A percentile compares a stretch with the other conserved stretches of the same genome.
Conservation (phyloP, 2,888 invertebrate genomes). For the Tuta absoluta region DNA sequence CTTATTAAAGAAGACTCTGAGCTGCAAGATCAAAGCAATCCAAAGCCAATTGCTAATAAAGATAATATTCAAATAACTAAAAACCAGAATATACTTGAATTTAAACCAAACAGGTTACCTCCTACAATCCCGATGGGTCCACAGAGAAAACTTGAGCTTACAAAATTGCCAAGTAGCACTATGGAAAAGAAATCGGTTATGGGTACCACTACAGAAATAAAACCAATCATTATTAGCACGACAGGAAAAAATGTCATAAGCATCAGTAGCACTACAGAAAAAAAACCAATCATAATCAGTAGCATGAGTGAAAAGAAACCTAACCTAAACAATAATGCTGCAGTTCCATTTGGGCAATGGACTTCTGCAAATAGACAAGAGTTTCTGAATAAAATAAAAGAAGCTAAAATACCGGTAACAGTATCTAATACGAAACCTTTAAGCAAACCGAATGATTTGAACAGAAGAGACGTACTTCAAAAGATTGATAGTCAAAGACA, state of each 20-base stretch:
- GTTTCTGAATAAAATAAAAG: constrained; percentile 71
- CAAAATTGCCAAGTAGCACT: constrained; percentile 34
- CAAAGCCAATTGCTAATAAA: not conserved
- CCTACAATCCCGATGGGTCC: constrained; percentile 17
- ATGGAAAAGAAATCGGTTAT: constrained; percentile 46
- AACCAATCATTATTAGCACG: constrained; percentile 39
- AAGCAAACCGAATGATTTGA: constrained; percentile 73
- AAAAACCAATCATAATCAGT: constrained; percentile 42
- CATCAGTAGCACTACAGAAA: constrained; percentile 32
- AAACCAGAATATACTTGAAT: not conserved
- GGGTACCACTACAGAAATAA: constrained; percentile 38
- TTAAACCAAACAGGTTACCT: constrained; percentile 28
- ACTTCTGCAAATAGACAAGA: constrained; percentile 73
- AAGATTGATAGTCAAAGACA: constrained; percentile 73
- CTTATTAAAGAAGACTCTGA: not conserved
- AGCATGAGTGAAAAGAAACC: constrained; percentile 45
- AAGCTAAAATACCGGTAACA: constrained; percentile 57
- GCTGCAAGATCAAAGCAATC: not conserved
- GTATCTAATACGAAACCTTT: constrained; percentile 65
- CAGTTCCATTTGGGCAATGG: constrained; percentile 76
- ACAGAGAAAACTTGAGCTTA: constrained; percentile 27
- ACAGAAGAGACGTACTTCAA: constrained; percentile 70
- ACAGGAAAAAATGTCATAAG: constrained; percentile 45
- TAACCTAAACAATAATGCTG: constrained; percentile 55
- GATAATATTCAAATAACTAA: not conserved